These are phyloP conservation scores for Zaprionus davidi DNA, from an alignment of 1,140 invertebrate species.

Conservation along the genomic window DNA sequence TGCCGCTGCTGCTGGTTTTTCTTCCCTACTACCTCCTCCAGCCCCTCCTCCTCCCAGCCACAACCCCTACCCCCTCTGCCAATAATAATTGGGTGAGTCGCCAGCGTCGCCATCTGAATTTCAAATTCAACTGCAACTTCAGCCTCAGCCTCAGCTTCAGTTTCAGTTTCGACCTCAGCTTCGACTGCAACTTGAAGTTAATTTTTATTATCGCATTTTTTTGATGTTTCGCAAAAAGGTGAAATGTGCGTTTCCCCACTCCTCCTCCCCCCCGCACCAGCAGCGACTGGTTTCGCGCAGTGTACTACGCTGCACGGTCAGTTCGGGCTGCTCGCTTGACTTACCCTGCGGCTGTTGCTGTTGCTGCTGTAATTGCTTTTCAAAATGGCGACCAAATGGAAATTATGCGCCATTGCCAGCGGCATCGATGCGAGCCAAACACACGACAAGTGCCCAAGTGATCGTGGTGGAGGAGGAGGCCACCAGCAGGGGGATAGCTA, in stretches of 20 bases:
- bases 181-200: constrained; percentile 44
- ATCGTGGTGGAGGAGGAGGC: not conserved
- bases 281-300: not conserved
- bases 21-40: not conserved
- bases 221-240: constrained; percentile 20
- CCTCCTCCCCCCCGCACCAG: not conserved
- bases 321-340: constrained; percentile 27
- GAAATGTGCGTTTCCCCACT: not conserved
- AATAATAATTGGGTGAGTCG: constrained; percentile 74
- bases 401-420: constrained; percentile 57
- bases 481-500: not conserved
- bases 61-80: constrained; percentile 34
- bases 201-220: constrained; percentile 76
- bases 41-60: not conserved
- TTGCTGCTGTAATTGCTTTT: constrained; percentile 50
- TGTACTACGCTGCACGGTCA: constrained; percentile 11
- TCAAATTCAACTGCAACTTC: constrained; percentile 63
- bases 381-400: constrained; percentile 64
- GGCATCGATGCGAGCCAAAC: constrained; percentile 2
- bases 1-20: constrained; percentile 43
- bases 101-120: constrained; percentile 75
- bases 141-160: not conserved
- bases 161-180: not conserved
- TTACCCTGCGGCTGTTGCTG: constrained; percentile 28
- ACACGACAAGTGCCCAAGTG: not conserved